These are phyloP conservation scores for Rhabditoides inermis DNA, from an alignment of 2,888 invertebrate species.

Conservation along the genomic window DNA sequence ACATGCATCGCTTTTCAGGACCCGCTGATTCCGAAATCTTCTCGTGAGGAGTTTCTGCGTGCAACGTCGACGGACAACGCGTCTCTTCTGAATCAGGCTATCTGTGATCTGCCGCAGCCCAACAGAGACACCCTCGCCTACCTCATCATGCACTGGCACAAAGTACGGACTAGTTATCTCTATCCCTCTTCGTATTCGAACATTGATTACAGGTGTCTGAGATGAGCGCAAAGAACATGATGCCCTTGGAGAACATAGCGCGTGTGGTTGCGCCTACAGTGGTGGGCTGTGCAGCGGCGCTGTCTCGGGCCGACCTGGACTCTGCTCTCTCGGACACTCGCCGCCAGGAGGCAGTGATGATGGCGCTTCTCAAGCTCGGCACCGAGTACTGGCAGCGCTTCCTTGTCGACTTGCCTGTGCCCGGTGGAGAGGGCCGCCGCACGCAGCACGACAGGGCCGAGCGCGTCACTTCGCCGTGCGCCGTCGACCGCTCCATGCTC, in stretches of 20 bases:
- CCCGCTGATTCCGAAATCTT: conserved; percentile 72
- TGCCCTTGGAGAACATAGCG: conserved; percentile 80
- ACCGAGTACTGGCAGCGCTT: conserved; percentile 34
- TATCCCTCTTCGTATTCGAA: not conserved
- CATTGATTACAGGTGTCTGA: conserved; percentile 16
- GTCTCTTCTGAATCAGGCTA: conserved; percentile 53
- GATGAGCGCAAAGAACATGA: conserved; percentile 63
- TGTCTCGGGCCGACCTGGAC: conserved; percentile 9
- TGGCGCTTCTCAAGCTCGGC: conserved; percentile 26
- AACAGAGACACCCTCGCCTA: conserved; percentile 91
- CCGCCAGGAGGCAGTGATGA: conserved; percentile 24
- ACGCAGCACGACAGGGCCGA: conserved; percentile 5
- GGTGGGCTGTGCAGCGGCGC: conserved; percentile 63
- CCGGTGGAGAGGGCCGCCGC: conserved; percentile 6
- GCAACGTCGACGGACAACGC: conserved; percentile 53
- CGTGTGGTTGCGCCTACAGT: conserved; percentile 87
- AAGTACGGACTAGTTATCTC: no score
- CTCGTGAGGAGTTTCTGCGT: conserved; percentile 69
- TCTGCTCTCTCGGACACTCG: conserved; percentile 15
- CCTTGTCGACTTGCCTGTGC: conserved; percentile 11
- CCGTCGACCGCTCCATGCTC: conserved; percentile 21
- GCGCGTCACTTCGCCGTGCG: conserved; percentile 2
- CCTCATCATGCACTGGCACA: conserved; percentile 77
- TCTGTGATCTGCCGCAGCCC: conserved; percentile 77
- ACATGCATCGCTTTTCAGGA: conserved; percentile 58